Base-by-base conservation (phyloP, 2,797 vertebrate species). In the Anguilla obscura region DNA sequence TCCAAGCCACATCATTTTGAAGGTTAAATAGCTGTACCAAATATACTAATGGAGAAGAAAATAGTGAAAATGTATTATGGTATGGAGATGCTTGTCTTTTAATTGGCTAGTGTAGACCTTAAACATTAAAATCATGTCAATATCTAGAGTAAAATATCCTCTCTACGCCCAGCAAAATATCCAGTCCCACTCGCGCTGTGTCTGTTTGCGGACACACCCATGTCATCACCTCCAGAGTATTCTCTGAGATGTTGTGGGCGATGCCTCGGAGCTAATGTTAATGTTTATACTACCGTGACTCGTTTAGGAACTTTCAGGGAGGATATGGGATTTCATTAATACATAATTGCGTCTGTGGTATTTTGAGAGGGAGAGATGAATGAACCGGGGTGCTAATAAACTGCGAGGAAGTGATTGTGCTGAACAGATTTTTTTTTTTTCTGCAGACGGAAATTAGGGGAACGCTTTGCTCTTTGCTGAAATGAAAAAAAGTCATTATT, bases 301-400 rank as follows among this genome's bases (percentile, higher is more conserved):
- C 86, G 3, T 88, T 86, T 86, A 66, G 86, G 89, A 86, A 86
- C 85, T 36, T 88, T 54, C 86, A 90, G 87, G 87, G 87, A 91
- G 87, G 88, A 91, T 87, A 89, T 89, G 91, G 85, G 88, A 90
- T 87, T 86, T 82, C 92, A 93, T 93, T 92, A 93, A 93, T 93
- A 93, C 93, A 91, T 93, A 90, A 93, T 92, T 86, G 87, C 50
- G 89, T 87, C 87, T 86, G 87, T 82, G 80, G 87, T 87, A 88
- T 89, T 86, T 91, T 83, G 76, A 86, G 85, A 88, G 90, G 90
- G 84, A 91, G 89, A 92, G 89, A 92, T 91, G 86, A 91, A 91
- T 90, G 90, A 90, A 90, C 88, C 86, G 89, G 91, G 85, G 88
- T 87, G 90, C 90, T 92, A 92, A 93, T 93, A 91, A 91, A 91